phyloP scores from a whole-genome alignment of 2,797 vertebrate species.

The Brachyrhaphis roseni region DNA sequence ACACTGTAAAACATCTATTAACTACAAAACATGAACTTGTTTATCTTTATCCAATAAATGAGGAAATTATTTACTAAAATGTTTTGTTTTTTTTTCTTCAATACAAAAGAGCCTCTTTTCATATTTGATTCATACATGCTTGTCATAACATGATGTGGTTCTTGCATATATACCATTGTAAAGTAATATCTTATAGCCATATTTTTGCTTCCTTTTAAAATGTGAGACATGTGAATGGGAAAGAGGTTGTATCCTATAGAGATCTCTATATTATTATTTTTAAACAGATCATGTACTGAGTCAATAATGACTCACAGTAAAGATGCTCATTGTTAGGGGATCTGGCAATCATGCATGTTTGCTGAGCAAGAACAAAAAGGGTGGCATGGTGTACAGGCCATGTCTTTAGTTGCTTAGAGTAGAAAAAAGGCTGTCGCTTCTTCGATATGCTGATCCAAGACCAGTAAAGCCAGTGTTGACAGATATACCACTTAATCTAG shows the following conservation, averaged over 20 bases:
- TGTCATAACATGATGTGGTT: conserved; percentile 76
- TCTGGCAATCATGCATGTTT: conserved; percentile 82
- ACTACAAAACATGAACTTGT: conserved; percentile 84
- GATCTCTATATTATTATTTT: conserved; percentile 71
- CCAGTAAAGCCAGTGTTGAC: conserved; percentile 52
- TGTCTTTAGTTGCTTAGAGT: conserved; percentile 63
- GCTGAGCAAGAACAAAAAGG: conserved; percentile 75
- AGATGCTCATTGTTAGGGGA: conserved; percentile 66
- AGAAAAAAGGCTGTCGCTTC: conserved; percentile 68
- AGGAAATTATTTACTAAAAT: conserved; percentile 85
- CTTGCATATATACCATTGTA: conserved; percentile 79
- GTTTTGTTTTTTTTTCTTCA: conserved; percentile 50
- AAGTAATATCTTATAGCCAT: conserved; percentile 74
- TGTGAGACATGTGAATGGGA: conserved; percentile 74
- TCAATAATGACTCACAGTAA: conserved; percentile 73
- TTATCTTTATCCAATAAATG: conserved; percentile 77
- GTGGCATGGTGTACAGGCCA: conserved; percentile 69
- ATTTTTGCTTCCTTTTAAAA: conserved; percentile 72
- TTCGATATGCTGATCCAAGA: conserved; percentile 66
- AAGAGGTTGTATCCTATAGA: conserved; percentile 73
- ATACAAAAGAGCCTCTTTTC: conserved; percentile 86
- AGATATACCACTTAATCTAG: conserved; percentile 48
- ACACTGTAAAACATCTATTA: conserved; percentile 80
- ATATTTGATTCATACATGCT: conserved; percentile 83
- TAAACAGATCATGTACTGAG: conserved; percentile 74